Evolutionary conservation across 2,797 vertebrate genomes (phyloP).

Genomic region (Orientallactaga sibirica): DNA sequence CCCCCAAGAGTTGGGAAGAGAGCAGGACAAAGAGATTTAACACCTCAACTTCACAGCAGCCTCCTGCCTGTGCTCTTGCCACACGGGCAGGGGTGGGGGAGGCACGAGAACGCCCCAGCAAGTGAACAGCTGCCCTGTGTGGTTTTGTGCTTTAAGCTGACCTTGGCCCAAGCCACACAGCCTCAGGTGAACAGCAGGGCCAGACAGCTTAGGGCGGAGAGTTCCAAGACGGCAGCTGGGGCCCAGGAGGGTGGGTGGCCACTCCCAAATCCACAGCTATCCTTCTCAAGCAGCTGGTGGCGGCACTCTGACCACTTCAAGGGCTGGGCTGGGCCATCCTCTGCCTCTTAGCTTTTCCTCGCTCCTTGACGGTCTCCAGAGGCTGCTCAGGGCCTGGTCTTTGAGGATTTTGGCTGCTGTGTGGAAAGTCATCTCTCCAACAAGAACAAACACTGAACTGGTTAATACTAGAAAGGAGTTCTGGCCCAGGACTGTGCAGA

Average conservation of each 20-base stretch:
- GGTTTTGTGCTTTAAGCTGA: slow-evolving; percentile 53
- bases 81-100: no score
- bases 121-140: accelerated
- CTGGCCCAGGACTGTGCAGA: neutral
- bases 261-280: neutral
- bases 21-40: neutral
- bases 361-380: neutral
- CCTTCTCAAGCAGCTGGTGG: neutral
- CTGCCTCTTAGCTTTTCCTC: no score
- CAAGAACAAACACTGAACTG: slow-evolving; percentile 16
- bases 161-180: neutral
- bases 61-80: accelerated
- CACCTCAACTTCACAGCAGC: neutral
- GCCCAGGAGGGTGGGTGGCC: neutral
- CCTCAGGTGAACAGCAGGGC: neutral
- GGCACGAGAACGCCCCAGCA: accelerated
- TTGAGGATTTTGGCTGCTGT: neutral
- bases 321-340: neutral
- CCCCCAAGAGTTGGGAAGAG: neutral
- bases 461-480: slow-evolving; percentile 3
- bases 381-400: neutral
- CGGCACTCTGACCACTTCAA: neutral
- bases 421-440: neutral
- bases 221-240: neutral
- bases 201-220: neutral